Evolutionary conservation across 2,113 vertebrate genomes (phyloP).

Genomic region (Elgaria multicarinata): DNA sequence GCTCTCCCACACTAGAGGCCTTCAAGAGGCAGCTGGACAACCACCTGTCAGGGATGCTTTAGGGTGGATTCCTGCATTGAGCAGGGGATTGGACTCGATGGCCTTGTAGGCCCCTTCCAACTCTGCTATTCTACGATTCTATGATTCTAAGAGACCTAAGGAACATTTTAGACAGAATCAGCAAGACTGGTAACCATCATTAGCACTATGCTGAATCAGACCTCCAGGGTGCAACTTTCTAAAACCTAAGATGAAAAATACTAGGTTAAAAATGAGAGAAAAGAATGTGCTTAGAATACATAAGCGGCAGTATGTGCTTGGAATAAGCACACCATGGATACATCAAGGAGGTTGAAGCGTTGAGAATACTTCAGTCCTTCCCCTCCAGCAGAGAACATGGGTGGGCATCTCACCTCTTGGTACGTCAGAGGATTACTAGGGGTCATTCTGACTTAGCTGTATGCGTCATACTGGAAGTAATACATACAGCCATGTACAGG

Average conservation of each 20-base stretch:
- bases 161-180: neutral
- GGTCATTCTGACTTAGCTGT: too few species aligned
- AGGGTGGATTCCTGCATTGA: too few species aligned
- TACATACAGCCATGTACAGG: too few species aligned
- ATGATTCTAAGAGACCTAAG: too few species aligned
- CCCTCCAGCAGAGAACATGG: too few species aligned
- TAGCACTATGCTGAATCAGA: neutral
- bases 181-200: neutral
- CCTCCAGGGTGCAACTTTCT: neutral
- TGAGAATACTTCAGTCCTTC: neutral
- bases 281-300: neutral
- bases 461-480: too few species aligned
- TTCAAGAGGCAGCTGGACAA: too few species aligned
- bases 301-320: neutral
- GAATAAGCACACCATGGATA: neutral
- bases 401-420: neutral
- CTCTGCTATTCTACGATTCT: too few species aligned
- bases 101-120: too few species aligned
- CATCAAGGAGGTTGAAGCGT: neutral
- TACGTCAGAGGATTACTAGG: neutral
- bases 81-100: too few species aligned
- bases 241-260: neutral
- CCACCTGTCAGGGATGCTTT: too few species aligned
- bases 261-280: neutral
- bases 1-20: too few species aligned